phyloP scores from a whole-genome alignment of 2,797 vertebrate species.

The Melopsittacus undulatus region DNA sequence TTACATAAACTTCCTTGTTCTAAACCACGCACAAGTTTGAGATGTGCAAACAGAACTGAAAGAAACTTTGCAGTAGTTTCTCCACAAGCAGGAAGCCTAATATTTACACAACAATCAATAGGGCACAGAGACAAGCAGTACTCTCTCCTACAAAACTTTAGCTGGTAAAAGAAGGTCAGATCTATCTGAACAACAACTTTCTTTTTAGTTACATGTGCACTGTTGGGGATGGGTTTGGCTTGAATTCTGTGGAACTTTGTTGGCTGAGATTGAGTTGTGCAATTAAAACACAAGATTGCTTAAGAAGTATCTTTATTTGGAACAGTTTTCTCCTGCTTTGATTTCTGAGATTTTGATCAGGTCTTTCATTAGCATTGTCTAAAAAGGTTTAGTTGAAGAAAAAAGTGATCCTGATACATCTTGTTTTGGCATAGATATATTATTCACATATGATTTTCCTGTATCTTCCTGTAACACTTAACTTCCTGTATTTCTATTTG shows the following conservation, averaged over 20 bases:
- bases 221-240: slow-evolving; percentile 13
- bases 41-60: slow-evolving; percentile 75
- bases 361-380: not conserved
- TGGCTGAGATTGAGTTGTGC: not conserved
- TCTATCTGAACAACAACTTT: slow-evolving; percentile 25
- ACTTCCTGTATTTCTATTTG: not conserved
- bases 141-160: slow-evolving; percentile 55
- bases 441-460: not conserved
- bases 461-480: not conserved
- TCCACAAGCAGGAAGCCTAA: slow-evolving; percentile 75
- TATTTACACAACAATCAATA: slow-evolving; percentile 78
- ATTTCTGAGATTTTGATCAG: not conserved
- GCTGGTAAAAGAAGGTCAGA: slow-evolving; percentile 43
- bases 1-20: slow-evolving; percentile 82
- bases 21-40: slow-evolving; percentile 54
- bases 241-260: not conserved
- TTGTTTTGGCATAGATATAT: not conserved
- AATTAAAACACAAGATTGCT: not conserved
- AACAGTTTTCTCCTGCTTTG: not conserved
- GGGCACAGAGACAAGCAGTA: slow-evolving; percentile 39
- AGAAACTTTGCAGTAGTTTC: slow-evolving; percentile 70
- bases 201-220: not conserved
- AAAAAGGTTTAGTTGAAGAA: not conserved
- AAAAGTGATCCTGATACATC: not conserved
- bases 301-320: slow-evolving; percentile 1